Percentiles rank a stretch among this genome's conserved stretches.
Evolutionary conservation across 2,888 invertebrate species (phyloP).

Genomic region (Lobophora halterata): DNA sequence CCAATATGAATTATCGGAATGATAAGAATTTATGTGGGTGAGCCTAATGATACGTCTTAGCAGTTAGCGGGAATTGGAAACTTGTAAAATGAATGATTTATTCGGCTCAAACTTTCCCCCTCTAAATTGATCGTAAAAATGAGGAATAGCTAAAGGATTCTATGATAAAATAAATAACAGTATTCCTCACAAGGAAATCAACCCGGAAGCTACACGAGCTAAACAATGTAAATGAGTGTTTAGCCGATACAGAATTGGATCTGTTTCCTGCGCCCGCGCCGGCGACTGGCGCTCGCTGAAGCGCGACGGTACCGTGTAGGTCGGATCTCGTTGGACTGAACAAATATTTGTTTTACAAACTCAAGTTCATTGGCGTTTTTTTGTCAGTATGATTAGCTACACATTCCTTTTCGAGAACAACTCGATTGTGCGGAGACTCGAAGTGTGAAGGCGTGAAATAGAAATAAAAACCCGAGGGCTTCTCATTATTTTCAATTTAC

Average conservation of each 20-base stretch:
- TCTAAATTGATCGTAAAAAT: slow-evolving; percentile 7
- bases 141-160: slow-evolving; percentile 5
- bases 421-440: slow-evolving; percentile 19
- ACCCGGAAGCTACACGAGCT: slow-evolving; percentile 41
- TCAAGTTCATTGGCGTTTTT: slow-evolving; percentile 39
- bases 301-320: slow-evolving; percentile 51
- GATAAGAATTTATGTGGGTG: slow-evolving; percentile 46
- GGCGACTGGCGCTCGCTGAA: slow-evolving; percentile 40
- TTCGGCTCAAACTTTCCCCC: slow-evolving; percentile 17
- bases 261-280: slow-evolving; percentile 46
- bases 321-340: slow-evolving; percentile 54
- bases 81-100: slow-evolving; percentile 43
- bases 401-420: slow-evolving; percentile 39
- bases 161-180: slow-evolving; percentile 21
- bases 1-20: slow-evolving; percentile 58
- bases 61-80: slow-evolving; percentile 33
- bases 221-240: slow-evolving; percentile 39
- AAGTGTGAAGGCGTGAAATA: slow-evolving; percentile 32
- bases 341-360: slow-evolving; percentile 59
- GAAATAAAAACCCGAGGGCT: slow-evolving; percentile 13
- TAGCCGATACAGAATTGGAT: slow-evolving; percentile 43
- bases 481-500: slow-evolving; percentile 24
- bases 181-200: slow-evolving; percentile 37
- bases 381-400: slow-evolving; percentile 38
- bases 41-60: slow-evolving; percentile 54